Evolutionary conservation across 1,140 invertebrate species (phyloP), one percentile per base, ranked within the genome.

Genomic region (Drosophila takahashii): DNA sequence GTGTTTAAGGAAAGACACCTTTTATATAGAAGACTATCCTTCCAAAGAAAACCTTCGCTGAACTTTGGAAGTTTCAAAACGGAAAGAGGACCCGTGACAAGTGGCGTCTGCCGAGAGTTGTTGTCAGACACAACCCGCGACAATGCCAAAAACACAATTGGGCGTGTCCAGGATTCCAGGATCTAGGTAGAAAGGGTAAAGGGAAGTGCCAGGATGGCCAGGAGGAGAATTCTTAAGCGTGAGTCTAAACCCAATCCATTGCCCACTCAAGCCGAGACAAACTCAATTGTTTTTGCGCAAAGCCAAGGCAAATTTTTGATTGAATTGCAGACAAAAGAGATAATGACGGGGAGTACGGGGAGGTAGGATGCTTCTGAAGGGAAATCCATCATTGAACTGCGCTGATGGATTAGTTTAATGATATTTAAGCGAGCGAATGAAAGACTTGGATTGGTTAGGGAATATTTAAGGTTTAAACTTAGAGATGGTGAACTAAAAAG

Each of bases 141-240:
- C 83, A 86, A 86, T 87, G 84, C 83, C 83, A 83, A 86, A 87
- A 86, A 86, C 83, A 86, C 83, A 87, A 86, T 86, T 86, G 83
- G 83, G 83, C 83, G 83, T 86, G 83, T 81, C 81, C 83, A 53
- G 48, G 48, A 67, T 54, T 66, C 56, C 83, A 53, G 44, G 48
- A 73, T 54, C 62, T 51, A 64, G 65, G 41, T 62, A 16, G 50
- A 7, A 15, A 26, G 16, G 4, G 15, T 10, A 37, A 32, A n/a
- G n/a, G 54, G 10, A n/a, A 32, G 34, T 16, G 15, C 47, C 7
- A n/a, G 39, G 41, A 32, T 58, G 36, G 47, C 73, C 59, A 56
- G 54, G 42, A 56, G 54, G 42, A 74, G 45, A 74, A 61, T 75
- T 52, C 57, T 62, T 54, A 75, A 79, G 78, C 78, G 74, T 36